These are phyloP conservation scores for Drosophila phalerata DNA, from an alignment of 2,888 invertebrate species.

Conservation along the genomic window DNA sequence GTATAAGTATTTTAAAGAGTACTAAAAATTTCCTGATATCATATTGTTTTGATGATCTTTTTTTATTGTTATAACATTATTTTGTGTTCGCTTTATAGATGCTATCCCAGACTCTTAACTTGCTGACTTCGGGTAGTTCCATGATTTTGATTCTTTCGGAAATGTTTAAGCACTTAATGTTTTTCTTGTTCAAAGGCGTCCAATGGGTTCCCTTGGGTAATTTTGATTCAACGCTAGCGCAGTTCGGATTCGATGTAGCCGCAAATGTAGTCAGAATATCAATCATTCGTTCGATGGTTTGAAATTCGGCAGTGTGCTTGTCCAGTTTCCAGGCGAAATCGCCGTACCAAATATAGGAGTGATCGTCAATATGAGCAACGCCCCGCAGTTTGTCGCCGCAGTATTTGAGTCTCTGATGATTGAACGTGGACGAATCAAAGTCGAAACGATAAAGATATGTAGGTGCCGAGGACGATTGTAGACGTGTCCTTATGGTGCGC, in stretches of 20 bases:
- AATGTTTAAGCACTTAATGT: constrained; percentile 79
- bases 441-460: constrained; percentile 84
- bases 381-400: constrained; percentile 80
- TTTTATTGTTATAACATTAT: not conserved
- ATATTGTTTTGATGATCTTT: not conserved
- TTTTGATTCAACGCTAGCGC: constrained; percentile 36
- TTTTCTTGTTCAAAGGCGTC: constrained; percentile 57
- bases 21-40: constrained; percentile 27
- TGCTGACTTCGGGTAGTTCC: constrained; percentile 79
- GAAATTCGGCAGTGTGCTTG: constrained; percentile 77
- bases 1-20: not conserved
- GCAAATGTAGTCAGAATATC: constrained; percentile 83
- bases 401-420: constrained; percentile 80
- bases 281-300: constrained; percentile 83
- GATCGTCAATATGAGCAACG: constrained; percentile 84
- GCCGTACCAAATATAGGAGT: constrained; percentile 84
- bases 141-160: constrained; percentile 70
- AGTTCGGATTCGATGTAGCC: constrained; percentile 80
- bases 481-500: constrained; percentile 70
- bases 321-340: constrained; percentile 76
- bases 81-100: constrained; percentile 55
- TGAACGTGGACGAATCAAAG: constrained; percentile 83
- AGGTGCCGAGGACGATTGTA: constrained; percentile 58
- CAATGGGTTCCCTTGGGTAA: constrained; percentile 46
- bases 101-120: constrained; percentile 80